A percentile compares a stretch with the other conserved stretches of the same genome.
Conservation (phyloP, 2,888 invertebrate genomes). For the Eupithecia vulgata region DNA sequence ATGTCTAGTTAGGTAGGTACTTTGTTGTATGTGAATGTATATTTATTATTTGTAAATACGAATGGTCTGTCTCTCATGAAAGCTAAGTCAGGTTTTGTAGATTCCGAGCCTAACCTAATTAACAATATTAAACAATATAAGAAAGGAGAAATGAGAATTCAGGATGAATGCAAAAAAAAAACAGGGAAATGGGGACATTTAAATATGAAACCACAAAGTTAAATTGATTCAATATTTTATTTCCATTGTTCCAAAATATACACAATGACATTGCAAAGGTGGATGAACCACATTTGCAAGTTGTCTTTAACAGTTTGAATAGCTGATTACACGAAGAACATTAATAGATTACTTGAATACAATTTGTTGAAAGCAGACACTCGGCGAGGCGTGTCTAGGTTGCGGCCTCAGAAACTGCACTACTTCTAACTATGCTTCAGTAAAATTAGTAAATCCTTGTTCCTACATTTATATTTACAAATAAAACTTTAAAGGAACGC, state of each 20-base stretch:
- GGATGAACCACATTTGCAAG: conserved; percentile 73
- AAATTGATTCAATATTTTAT: conserved; percentile 81
- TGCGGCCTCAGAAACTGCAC: conserved; percentile 52
- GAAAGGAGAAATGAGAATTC: no score
- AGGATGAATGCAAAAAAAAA: no score
- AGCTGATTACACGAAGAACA: conserved; percentile 81
- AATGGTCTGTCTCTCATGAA: neutral
- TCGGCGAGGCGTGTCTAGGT: conserved; percentile 59
- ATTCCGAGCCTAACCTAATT: neutral
- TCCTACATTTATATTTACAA: conserved; percentile 82
- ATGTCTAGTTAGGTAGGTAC: neutral
- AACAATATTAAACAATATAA: no score
- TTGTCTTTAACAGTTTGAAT: conserved; percentile 77
- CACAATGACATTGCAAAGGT: conserved; percentile 80
- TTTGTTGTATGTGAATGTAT: neutral
- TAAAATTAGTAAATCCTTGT: conserved; percentile 80
- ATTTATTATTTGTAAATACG: neutral
- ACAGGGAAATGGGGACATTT: neutral
- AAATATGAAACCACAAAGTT: conserved; percentile 49
- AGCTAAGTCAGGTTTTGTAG: neutral
- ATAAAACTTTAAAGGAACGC: conserved; percentile 84
- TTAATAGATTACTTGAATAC: conserved; percentile 76
- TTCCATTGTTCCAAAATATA: conserved; percentile 83
- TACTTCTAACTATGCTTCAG: conserved; percentile 65
- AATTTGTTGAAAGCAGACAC: conserved; percentile 63